Evolutionary conservation across 2,888 invertebrate genomes (phyloP), one percentile per base, ranked within the genome.

Genomic region (Eledone cirrhosa): DNA sequence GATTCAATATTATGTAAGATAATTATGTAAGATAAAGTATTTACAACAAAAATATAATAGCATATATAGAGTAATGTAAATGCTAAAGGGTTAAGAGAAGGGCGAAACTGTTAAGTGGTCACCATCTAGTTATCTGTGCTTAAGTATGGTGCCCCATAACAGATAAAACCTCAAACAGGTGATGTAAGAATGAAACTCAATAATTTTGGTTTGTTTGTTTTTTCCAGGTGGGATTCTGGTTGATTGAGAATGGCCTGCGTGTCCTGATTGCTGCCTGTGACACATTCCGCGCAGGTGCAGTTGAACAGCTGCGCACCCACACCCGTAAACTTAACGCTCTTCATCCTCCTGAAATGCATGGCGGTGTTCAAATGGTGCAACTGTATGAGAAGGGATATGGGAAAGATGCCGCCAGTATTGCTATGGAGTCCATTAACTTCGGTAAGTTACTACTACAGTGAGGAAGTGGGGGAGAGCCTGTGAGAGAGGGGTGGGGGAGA

Each of bases 261-360:
- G 99, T 99, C 53, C 92, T 99, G 88, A 98, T 99, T 83, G 99
- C 99, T 13, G 99, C 99, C 29, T 99, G 99, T 90, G 99, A 99
- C 92, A 99, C 99, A 67, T 99, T 99, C 93, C 94, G 99, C 86
- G 99, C 99, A 0, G 99, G 99, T 80, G 99, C 99, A 33, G 99
- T 99, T 0, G 99, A 99, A 90, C 99, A 99, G 90, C 92, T 99
- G 84, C 93, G 98, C 63, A 99, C 99, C 0, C 99, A 99, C 91
- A 95, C 94, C 81, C 92, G 95, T 0, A 97, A 97, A 87, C 93
- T 99, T 85, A 98, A 97, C 91, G 97, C 97, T 13, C 92, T 99
- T 80, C 99, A 99, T 91, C 97, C 98, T 0, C 92, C 94, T 0
- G 92, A 93, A 29, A 92, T 93, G 77, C 96, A 96, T 85, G 91